These are phyloP conservation scores for Temnothorax unifasciatus DNA, from an alignment of 2,888 invertebrate genomes.

Conservation along the genomic window DNA sequence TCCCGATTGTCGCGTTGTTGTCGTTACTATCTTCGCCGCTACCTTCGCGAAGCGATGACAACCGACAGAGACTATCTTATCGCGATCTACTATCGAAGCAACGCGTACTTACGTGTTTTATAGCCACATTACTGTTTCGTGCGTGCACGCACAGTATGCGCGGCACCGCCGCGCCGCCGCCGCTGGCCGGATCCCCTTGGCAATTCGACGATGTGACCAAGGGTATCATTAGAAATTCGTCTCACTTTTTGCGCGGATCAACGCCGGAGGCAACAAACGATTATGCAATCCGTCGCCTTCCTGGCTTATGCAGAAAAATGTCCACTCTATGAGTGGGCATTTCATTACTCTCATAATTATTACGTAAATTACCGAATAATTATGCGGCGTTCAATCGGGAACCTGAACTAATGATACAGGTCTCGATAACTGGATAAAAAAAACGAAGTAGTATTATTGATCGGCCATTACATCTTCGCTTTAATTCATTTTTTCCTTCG, in stretches of 20 bases:
- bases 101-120: conserved; percentile 67
- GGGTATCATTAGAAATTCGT: conserved; percentile 70
- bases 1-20: conserved; percentile 12
- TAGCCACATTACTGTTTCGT: conserved; percentile 49
- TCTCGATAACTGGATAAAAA: conserved; percentile 5
- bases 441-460: conserved; percentile 13
- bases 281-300: conserved; percentile 54
- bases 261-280: conserved; percentile 51
- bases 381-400: conserved; percentile 18
- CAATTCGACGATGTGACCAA: conserved; percentile 22
- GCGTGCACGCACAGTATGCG: conserved; percentile 12
- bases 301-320: conserved; percentile 62
- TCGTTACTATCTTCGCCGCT: conserved; percentile 36
- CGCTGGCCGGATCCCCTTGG: conserved; percentile 30
- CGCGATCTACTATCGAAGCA: conserved; percentile 68
- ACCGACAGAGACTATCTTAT: conserved; percentile 71
- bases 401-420: conserved; percentile 24
- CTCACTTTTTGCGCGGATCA: conserved; percentile 62
- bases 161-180: conserved; percentile 6
- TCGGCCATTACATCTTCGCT: not conserved
- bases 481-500: conserved; percentile 6
- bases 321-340: conserved; percentile 31
- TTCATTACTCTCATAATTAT: conserved; percentile 68
- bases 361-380: conserved; percentile 62
- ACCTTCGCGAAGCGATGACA: conserved; percentile 69